Evolutionary conservation across 2,113 vertebrate genomes (phyloP).

Genomic region (Platichthys stellatus): DNA sequence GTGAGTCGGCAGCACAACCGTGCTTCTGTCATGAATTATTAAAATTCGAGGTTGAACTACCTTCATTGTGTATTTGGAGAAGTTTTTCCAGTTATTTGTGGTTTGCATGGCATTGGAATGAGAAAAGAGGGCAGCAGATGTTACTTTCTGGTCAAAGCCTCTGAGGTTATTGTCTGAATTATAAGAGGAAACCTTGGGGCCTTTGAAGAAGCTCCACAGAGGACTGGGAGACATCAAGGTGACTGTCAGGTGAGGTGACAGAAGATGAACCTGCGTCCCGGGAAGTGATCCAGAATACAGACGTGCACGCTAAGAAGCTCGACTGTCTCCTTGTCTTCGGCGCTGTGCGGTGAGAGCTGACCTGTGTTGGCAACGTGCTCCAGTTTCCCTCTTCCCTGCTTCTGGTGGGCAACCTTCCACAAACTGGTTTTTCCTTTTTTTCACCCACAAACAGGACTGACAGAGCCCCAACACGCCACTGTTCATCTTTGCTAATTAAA

Average conservation of each 20-base stretch:
- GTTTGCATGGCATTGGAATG: not conserved
- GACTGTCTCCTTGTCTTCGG: constrained; percentile 63
- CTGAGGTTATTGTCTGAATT: constrained; percentile 8
- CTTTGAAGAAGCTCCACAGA: constrained; percentile 6
- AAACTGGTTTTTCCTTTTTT: constrained; percentile 7
- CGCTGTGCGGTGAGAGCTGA: constrained; percentile 15
- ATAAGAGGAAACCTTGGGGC: not conserved
- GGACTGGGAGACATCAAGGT: constrained; percentile 5
- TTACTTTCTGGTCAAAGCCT: constrained; percentile 5
- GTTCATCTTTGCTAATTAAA: constrained; percentile 79
- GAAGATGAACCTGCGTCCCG: not conserved
- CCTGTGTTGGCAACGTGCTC: constrained; percentile 45
- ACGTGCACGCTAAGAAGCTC: not conserved
- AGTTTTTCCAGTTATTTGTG: not conserved
- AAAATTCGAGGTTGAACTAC: too few species aligned
- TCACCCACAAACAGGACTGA: constrained; percentile 59
- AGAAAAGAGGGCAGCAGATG: constrained; percentile 1
- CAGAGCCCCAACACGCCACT: constrained; percentile 44
- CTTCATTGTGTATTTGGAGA: too few species aligned
- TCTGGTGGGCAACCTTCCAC: constrained; percentile 48
- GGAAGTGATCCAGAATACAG: not conserved
- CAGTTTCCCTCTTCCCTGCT: constrained; percentile 48
- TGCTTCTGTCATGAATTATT: too few species aligned
- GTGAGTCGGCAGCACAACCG: too few species aligned
- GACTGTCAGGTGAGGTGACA: constrained; percentile 13